Evolutionary conservation across 1,140 invertebrate species (phyloP).

Genomic region (Ladona fulva): DNA sequence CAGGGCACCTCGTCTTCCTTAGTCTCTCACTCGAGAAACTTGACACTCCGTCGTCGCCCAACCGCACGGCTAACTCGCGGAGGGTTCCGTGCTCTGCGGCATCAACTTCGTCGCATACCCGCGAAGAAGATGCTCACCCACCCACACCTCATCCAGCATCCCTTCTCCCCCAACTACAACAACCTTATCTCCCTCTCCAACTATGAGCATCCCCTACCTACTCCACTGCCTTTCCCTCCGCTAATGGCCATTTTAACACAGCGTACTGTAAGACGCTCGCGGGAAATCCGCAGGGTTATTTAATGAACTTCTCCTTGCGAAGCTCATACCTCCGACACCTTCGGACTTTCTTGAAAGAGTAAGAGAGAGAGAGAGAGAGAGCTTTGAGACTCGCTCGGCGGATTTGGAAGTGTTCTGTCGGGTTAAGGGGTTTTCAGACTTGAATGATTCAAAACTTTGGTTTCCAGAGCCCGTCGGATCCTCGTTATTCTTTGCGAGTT

Average conservation of each 20-base stretch:
- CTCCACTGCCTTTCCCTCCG: neutral
- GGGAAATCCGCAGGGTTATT: neutral
- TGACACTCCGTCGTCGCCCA: neutral
- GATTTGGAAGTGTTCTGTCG: too few relatives aligned
- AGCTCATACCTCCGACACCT: neutral
- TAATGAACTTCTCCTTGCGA: neutral
- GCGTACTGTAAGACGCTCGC: neutral
- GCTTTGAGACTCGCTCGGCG: too few relatives aligned
- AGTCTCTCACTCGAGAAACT: neutral
- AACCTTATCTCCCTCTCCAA: neutral
- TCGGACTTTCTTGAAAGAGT: neutral
- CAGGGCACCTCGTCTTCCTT: neutral
- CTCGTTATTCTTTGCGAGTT: too few relatives aligned
- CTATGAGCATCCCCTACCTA: neutral
- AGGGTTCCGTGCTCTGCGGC: neutral
- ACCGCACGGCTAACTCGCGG: neutral
- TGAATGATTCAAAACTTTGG: too few relatives aligned
- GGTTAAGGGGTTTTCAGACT: too few relatives aligned
- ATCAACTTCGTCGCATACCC: neutral
- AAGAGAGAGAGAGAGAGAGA: neutral
- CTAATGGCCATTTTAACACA: constrained; percentile 9
- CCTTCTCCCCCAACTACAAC: neutral
- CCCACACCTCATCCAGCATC: neutral
- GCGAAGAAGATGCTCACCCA: neutral
- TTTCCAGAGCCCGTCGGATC: too few relatives aligned